Base-by-base conservation (phyloP, 2,113 vertebrate species). In the Piliocolobus tephrosceles region DNA sequence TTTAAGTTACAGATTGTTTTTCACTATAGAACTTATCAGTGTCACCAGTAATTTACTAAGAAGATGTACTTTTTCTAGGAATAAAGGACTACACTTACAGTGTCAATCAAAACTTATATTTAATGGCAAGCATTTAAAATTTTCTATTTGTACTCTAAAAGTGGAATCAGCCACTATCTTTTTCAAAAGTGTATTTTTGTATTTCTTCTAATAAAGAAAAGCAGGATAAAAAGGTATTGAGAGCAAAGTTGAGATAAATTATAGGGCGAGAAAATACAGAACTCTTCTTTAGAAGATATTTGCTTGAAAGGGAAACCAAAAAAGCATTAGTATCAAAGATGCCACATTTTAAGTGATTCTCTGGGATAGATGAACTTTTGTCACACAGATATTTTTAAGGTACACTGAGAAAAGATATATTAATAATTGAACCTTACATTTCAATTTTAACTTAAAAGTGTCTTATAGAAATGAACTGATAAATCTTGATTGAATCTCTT, bases 261-360 rank as follows among this genome's bases (percentile, higher is more conserved):
- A 91, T 92, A 76, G 18, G 35, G 45, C 11, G 11, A 82, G 55
- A 93, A 96, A 93, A 57, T 64, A 11, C 3, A 52, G 20, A 85
- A 3, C 5, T 91, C 38, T 89, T 92, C 88, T 95, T 98, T 97
- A 91, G 83, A 97, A 96, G 35, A 91, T 32, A 17, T 84, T 92
- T 57, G 3, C n/a, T 94, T 94, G 61, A 97, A 97, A 97, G 16
- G 10, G 27, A 84, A 47, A 30, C 35, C 40, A 86, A 45, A 89
- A 90, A 95, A 66, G 8, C 55, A 73, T 14, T 25, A 57, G 23
- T 88, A 91, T 92, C 84, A 97, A 90, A 96, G 38, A 89, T 58
- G 9, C 8, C 27, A 68, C 70, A 14, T 90, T 64, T 84, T 92
- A 94, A 95, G 58, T 90, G 70, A 80, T 94, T 16, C 58, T 85